Percentiles rank a stretch among this genome's conserved stretches.
Conservation (phyloP, 1,140 invertebrate genomes). For the Drosophila nikananu region DNA sequence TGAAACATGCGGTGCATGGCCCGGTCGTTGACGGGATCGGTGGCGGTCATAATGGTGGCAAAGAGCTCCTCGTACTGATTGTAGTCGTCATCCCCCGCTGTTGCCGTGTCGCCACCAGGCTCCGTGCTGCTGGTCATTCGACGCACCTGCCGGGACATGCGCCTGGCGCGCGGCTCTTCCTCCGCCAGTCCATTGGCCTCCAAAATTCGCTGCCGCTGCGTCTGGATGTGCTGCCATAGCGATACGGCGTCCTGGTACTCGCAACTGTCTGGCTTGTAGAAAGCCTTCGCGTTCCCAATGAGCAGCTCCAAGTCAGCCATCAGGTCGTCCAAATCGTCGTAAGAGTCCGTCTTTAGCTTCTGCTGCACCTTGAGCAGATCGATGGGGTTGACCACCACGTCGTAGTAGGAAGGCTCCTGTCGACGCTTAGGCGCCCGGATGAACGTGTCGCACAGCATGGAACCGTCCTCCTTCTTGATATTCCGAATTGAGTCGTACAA, state of each 20-base stretch:
- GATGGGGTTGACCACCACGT: conserved; percentile 96
- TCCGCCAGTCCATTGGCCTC: conserved; percentile 82
- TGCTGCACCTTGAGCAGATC: conserved; percentile 96
- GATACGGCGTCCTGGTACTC: conserved; percentile 97
- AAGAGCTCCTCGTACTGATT: conserved; percentile 93
- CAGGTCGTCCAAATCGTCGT: conserved; percentile 95
- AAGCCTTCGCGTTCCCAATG: conserved; percentile 96
- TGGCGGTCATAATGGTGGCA: conserved; percentile 91
- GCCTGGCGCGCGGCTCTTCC: conserved; percentile 75
- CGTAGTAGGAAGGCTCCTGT: conserved; percentile 95
- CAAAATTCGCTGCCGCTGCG: conserved; percentile 86
- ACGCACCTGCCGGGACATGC: conserved; percentile 67
- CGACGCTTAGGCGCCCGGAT: conserved; percentile 96
- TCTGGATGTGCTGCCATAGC: conserved; percentile 93
- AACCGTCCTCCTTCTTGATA: conserved; percentile 96
- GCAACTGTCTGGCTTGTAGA: conserved; percentile 94
- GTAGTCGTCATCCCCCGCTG: conserved; percentile 89
- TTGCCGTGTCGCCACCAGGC: conserved; percentile 87
- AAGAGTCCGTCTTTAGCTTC: conserved; percentile 97
- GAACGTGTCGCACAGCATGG: conserved; percentile 96
- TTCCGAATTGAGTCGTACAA: conserved; percentile 96
- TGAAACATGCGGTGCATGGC: conserved; percentile 94
- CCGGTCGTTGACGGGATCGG: conserved; percentile 92
- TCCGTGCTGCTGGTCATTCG: conserved; percentile 85
- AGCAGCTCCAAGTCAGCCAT: conserved; percentile 94